Evolutionary conservation across 2,888 invertebrate species (phyloP), one percentile per base, ranked within the genome.

Genomic region (Acanthosepion pharaonis): DNA sequence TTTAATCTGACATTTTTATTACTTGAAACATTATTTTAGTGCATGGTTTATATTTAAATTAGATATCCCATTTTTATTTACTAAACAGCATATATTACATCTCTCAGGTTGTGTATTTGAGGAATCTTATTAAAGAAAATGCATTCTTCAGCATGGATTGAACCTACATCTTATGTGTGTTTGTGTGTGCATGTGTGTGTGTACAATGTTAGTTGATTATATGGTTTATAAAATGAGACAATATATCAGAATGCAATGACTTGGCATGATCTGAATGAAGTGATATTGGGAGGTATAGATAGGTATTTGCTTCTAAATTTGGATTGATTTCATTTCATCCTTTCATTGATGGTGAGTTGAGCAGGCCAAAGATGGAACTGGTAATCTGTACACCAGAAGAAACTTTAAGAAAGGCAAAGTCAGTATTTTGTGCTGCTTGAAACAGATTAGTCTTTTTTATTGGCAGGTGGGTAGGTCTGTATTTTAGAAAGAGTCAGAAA

Each of bases 341-440:
- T 23, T 59, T 78, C 78, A n/a, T 78, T 78, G 78, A 78, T 78
- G 78, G 78, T 78, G 78, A 78, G 78, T n/a, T 78, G 78, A 78
- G 78, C 78, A n/a, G 28, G 8, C 78, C 78, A 78, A 78, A n/a
- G 78, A 78, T 78, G n/a, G n/a, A 78, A n/a, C n/a, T n/a, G 15
- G n/a, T 78, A 78, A 78, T 78, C 15, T 78, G 78, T 28, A 78
- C n/a, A 78, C n/a, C 78, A 78, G 28, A 78, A 78, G n/a, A 78
- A 78, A 78, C 78, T 78, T 1, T n/a, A n/a, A n/a, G n/a, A 18
- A 78, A 5, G 8, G 9, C 15, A 78, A 42, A 42, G n/a, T n/a
- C n/a, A 78, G 78, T 78, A 9, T 78, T 78, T n/a, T 78, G 4
- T 28, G 78, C 78, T n/a, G 78, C 28, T 28, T 78, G 78, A 9